A percentile compares a stretch with the other conserved stretches of the same genome.
These are phyloP conservation scores for Diacarnus erythraeanus DNA, from an alignment of 37 sponge, comb jelly and placozoan genomes.

Conservation along the genomic window DNA sequence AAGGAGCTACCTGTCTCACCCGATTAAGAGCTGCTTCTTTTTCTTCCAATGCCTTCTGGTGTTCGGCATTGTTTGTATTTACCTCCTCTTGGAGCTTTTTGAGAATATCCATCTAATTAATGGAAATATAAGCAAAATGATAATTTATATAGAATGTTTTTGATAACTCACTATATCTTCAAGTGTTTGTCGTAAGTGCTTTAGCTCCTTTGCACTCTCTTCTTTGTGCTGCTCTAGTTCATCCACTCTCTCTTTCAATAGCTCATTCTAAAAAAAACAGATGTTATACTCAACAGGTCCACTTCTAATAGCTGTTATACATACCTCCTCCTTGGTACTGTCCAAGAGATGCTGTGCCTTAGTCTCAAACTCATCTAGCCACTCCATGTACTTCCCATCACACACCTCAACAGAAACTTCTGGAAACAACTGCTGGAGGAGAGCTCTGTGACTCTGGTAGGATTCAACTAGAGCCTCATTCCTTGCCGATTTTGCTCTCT, in stretches of 20 bases:
- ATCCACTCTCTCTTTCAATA: neutral
- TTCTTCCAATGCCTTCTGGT: slow-evolving; percentile 8
- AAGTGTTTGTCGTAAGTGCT: slow-evolving; percentile 30
- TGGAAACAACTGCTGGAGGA: slow-evolving; percentile 40
- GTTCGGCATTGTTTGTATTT: neutral
- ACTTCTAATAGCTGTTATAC: too few relatives aligned
- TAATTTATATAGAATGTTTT: neutral
- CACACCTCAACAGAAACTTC: slow-evolving; percentile 1
- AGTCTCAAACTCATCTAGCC: slow-evolving; percentile 42
- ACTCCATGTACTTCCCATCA: neutral
- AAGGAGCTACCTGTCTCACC: slow-evolving; percentile 5
- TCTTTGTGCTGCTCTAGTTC: slow-evolving; percentile 20
- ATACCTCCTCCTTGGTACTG: slow-evolving; percentile 4
- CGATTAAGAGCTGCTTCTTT: slow-evolving; percentile 25
- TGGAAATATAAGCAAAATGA: neutral
- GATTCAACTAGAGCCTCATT: slow-evolving; percentile 10
- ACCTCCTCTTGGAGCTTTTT: slow-evolving; percentile 25
- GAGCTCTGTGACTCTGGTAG: neutral
- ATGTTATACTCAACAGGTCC: neutral
- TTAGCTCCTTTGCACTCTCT: slow-evolving; percentile 16
- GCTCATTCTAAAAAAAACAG: neutral
- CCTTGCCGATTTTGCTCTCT: slow-evolving; percentile 5
- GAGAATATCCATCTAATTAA: slow-evolving; percentile 29
- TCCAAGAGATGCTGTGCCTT: slow-evolving; percentile 11
- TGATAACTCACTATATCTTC: slow-evolving; percentile 27